Conservation (phyloP, 1,140 invertebrate species). For the Pomacea maculata region DNA sequence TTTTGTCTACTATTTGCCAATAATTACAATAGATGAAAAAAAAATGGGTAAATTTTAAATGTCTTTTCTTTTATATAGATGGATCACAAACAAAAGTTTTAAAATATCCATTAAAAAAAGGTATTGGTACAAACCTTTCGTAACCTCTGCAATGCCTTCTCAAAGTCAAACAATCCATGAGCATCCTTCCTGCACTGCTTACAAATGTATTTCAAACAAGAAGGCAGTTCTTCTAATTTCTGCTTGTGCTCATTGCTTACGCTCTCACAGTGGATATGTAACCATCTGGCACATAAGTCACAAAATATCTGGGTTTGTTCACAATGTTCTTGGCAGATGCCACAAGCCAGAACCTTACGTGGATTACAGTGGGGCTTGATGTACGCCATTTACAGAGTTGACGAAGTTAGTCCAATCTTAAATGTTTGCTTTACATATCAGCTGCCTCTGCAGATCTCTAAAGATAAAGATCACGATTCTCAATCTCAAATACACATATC, state of each 20-base stretch:
- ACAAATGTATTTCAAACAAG: slow-evolving; percentile 10
- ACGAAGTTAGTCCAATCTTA: too few relatives aligned
- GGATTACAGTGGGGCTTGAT: background rate
- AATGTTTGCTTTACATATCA: too few relatives aligned
- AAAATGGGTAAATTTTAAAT: too few relatives aligned
- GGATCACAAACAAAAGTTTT: background rate
- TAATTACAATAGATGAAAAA: too few relatives aligned
- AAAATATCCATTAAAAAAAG: background rate
- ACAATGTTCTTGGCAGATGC: background rate
- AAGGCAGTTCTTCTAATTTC: background rate
- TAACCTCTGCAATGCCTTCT: slow-evolving; percentile 5
- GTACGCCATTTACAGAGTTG: slow-evolving; percentile 1
- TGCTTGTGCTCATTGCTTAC: background rate
- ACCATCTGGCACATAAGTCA: slow-evolving; percentile 5
- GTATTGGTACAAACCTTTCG: background rate
- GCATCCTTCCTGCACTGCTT: slow-evolving; percentile 10
- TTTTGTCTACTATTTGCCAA: too few relatives aligned
- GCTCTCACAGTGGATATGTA: slow-evolving; percentile 5
- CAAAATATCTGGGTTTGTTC: background rate
- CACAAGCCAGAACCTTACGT: slow-evolving; percentile 1
- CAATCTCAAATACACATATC: too few relatives aligned
- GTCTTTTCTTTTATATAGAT: background rate
- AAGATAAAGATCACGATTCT: too few relatives aligned
- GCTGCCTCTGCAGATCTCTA: too few relatives aligned
- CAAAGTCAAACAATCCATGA: slow-evolving; percentile 2